Evolutionary conservation across 2,113 vertebrate genomes (phyloP), one percentile per base, ranked within the genome.

Genomic region (Percina caprodes): DNA sequence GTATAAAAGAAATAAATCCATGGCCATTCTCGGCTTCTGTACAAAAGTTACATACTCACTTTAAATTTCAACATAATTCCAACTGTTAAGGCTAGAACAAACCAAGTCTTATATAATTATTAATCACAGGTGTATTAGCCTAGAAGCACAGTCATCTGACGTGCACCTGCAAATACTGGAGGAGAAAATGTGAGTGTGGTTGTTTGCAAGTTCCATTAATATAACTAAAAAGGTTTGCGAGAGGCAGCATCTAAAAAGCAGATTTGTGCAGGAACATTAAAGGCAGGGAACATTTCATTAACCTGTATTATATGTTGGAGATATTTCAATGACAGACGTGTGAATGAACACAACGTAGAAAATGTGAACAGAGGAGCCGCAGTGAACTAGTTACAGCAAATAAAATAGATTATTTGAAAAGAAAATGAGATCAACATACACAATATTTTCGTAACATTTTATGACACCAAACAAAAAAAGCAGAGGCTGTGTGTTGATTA

Each of bases 401-500:
- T 48, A 55, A 75, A 56, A 60, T 0, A 21, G 52, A 33, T 12
- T 18, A 13, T 70, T 8, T 74, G 51, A 79, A 42, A 49, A 79
- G 73, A 15, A 51, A 79, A 80, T 1, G 15, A 69, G 55, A 80
- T 54, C 23, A 11, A 54, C 11, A 51, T 42, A 52, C 24, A 51
- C 18, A 60, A 49, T 60, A 60, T 77, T 67, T 61, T 23, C 2
- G 23, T 26, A 58, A 30, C 18, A 55, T 61, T 84, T 82, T 46
- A 42, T 45, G 60, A 58, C 16, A 18, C 24, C 45, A 54, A 51
- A 92, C 79, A 90, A 85, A 91, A 85, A 39, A 35, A 61, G 67
- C 23, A 21, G 67, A 24, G 24, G 45, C 74, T 2, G 55, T 49
- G 13, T 56, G 83, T 82, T 82, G 81, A 88, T 88, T 85, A 87